A percentile compares a stretch with the other conserved stretches of the same genome.
These are phyloP conservation scores for Spilarctia lutea DNA, from an alignment of 2,888 invertebrate genomes.

Conservation along the genomic window DNA sequence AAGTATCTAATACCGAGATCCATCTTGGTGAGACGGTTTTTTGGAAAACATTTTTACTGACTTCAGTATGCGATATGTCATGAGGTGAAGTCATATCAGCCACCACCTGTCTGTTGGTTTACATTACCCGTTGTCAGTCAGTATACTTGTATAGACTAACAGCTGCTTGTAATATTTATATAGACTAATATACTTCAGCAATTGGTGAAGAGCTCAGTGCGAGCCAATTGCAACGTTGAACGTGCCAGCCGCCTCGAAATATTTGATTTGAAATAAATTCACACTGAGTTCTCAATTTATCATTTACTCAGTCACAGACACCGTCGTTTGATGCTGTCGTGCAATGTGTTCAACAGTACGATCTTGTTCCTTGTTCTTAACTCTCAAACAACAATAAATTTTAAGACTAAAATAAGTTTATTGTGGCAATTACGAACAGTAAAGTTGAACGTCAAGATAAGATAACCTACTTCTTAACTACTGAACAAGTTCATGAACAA, in stretches of 20 bases:
- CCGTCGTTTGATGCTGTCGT: neutral
- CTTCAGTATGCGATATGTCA: neutral
- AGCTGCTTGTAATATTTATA: too few species aligned
- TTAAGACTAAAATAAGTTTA: slow-evolving; percentile 35
- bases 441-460: slow-evolving; percentile 45
- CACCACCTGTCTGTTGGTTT: neutral
- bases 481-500: slow-evolving; percentile 49
- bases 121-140: too few species aligned
- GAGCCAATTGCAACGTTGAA: too few species aligned
- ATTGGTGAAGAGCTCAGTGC: too few species aligned
- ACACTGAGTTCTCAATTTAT: too few species aligned
- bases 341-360: slow-evolving; percentile 5
- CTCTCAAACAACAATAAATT: slow-evolving; percentile 32
- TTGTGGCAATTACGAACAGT: slow-evolving; percentile 34
- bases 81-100: neutral
- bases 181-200: too few species aligned
- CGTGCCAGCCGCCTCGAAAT: too few species aligned
- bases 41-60: too few species aligned
- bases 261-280: too few species aligned
- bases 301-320: too few species aligned
- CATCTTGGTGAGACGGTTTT: neutral
- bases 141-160: too few species aligned
- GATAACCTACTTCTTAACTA: slow-evolving; percentile 42
- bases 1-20: neutral
- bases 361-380: neutral